These are phyloP conservation scores for Climacteris rufus DNA, from an alignment of 2,113 vertebrate species.

Conservation along the genomic window DNA sequence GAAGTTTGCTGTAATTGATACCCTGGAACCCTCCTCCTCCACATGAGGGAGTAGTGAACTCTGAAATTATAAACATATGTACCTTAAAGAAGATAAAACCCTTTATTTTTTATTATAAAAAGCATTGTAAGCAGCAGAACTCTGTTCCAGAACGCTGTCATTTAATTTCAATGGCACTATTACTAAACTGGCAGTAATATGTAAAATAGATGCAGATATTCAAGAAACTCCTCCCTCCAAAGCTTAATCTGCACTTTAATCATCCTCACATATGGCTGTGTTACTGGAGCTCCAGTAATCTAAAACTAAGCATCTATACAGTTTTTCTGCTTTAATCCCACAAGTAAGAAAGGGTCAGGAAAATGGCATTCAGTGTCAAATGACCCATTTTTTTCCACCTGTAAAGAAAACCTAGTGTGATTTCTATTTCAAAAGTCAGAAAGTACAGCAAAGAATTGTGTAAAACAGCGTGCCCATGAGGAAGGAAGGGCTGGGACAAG, in stretches of 20 bases:
- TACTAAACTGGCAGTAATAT: background rate
- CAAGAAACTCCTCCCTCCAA: background rate
- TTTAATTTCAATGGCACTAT: background rate
- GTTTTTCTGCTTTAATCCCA: constrained; percentile 58
- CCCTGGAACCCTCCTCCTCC: background rate
- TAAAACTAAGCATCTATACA: constrained; percentile 40
- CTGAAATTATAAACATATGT: background rate
- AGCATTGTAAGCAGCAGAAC: background rate
- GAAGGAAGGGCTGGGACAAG: background rate
- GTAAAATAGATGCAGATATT: constrained; percentile 25
- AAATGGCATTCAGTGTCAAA: background rate
- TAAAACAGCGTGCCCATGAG: background rate
- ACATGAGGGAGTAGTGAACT: background rate
- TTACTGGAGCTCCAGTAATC: constrained; percentile 54
- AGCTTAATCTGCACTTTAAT: constrained; percentile 68
- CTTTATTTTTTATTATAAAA: background rate
- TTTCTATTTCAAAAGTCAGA: background rate
- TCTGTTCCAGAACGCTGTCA: background rate
- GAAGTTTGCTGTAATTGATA: background rate
- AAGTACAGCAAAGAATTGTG: background rate
- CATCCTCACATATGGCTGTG: constrained; percentile 58
- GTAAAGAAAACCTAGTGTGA: background rate
- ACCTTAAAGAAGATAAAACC: background rate
- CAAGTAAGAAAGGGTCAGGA: constrained; percentile 28
- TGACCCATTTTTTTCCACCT: constrained; percentile 44